Evolutionary conservation across 2,797 vertebrate species (phyloP).

Genomic region (Harpagifer antarcticus): DNA sequence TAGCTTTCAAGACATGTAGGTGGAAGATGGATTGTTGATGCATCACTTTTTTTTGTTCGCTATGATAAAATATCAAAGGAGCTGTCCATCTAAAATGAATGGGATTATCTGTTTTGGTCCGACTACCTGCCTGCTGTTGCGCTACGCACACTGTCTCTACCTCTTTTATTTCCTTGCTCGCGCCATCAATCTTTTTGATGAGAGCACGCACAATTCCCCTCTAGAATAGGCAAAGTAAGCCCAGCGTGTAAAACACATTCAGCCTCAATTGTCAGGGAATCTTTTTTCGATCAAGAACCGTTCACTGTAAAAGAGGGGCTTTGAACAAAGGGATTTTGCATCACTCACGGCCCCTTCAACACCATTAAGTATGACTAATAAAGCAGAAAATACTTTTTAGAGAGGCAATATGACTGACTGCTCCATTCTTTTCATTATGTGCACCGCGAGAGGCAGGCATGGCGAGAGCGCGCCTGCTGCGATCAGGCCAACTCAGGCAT

Average conservation of each 20-base stretch:
- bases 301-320: conserved; percentile 73
- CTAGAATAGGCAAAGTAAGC: conserved; percentile 79
- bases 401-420: conserved; percentile 84
- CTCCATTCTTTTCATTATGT: conserved; percentile 82
- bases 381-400: conserved; percentile 87
- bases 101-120: conserved; percentile 54
- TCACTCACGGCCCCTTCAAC: conserved; percentile 80
- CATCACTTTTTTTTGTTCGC: conserved; percentile 31
- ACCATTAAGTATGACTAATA: conserved; percentile 88
- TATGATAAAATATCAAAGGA: conserved; percentile 65
- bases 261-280: conserved; percentile 77
- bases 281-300: conserved; percentile 75
- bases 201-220: conserved; percentile 69
- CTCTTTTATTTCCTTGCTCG: conserved; percentile 64
- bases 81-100: conserved; percentile 69
- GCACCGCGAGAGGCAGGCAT: conserved; percentile 66
- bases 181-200: conserved; percentile 77
- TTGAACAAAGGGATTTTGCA: conserved; percentile 79
- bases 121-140: conserved; percentile 61
- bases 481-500: conserved; percentile 54
- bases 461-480: conserved; percentile 56
- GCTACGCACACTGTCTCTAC: conserved; percentile 57
- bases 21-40: conserved; percentile 52
- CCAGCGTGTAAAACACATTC: conserved; percentile 80
- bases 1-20: conserved; percentile 46